Percentiles rank a stretch among this genome's conserved stretches.
These are phyloP conservation scores for Thinocorus orbignyianus DNA, from an alignment of 2,113 vertebrate species.

Conservation along the genomic window DNA sequence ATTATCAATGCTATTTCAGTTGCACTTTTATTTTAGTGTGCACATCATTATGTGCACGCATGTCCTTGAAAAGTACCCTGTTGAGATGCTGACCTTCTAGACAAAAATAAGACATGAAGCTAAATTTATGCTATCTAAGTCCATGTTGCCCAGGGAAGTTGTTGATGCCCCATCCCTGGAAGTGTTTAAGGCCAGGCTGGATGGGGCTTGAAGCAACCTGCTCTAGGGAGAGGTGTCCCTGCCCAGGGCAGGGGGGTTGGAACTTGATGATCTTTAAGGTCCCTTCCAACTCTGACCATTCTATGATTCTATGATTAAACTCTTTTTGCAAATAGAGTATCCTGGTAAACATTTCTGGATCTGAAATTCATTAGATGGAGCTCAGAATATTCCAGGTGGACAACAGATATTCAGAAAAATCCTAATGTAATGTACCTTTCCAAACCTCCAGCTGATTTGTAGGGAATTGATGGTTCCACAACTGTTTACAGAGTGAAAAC, in stretches of 20 bases:
- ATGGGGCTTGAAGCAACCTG: no score
- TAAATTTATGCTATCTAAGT: background rate
- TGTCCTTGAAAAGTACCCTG: background rate
- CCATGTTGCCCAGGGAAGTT: no score
- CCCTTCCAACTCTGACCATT: no score
- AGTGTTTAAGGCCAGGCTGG: no score
- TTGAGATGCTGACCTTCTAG: background rate
- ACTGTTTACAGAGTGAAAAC: background rate
- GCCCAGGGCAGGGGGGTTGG: no score
- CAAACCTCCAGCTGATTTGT: background rate
- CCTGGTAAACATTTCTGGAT: background rate
- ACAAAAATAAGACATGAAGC: background rate
- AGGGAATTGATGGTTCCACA: background rate
- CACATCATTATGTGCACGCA: background rate
- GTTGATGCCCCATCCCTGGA: no score
- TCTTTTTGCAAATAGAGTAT: background rate
- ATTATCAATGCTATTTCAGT: background rate
- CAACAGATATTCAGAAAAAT: background rate
- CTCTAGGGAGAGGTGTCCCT: no score
- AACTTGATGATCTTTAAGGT: no score
- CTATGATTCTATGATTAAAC: no score
- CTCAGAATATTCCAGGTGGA: background rate
- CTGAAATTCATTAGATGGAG: background rate
- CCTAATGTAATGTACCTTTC: background rate
- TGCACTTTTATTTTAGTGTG: background rate